Conservation (phyloP, 2,797 vertebrate genomes). For the Pangasius sanitwongsei region DNA sequence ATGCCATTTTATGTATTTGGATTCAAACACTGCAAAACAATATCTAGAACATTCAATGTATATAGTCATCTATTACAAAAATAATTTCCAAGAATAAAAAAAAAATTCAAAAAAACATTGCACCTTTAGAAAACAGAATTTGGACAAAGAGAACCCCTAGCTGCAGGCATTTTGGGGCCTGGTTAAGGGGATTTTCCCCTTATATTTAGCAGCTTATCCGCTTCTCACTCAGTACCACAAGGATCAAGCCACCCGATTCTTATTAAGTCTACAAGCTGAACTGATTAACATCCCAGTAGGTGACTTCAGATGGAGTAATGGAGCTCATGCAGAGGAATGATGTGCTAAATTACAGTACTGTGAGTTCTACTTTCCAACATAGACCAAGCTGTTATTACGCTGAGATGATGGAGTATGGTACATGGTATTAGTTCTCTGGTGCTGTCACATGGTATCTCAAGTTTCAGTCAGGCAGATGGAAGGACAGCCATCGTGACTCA, state of each 20-base stretch:
- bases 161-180: conserved; percentile 64
- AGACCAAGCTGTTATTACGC: neutral
- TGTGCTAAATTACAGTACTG: conserved; percentile 25
- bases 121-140: conserved; percentile 37
- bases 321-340: conserved; percentile 12
- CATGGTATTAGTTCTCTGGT: neutral
- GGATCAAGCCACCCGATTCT: conserved; percentile 24
- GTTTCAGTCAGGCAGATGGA: conserved; percentile 42
- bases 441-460: neutral
- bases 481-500: conserved; percentile 34
- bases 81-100: neutral
- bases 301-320: conserved; percentile 32
- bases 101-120: conserved; percentile 34
- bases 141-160: conserved; percentile 50
- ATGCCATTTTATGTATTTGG: neutral
- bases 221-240: conserved; percentile 13
- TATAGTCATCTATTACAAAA: neutral
- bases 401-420: conserved; percentile 14
- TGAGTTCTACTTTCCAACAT: conserved; percentile 16
- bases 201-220: conserved; percentile 54
- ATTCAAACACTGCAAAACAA: neutral
- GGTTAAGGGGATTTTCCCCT: conserved; percentile 60
- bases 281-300: conserved; percentile 31
- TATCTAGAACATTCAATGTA: neutral
- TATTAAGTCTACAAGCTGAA: conserved; percentile 31